These are phyloP conservation scores for Gymnarchus niloticus DNA, from an alignment of 2,113 vertebrate genomes.

Conservation along the genomic window DNA sequence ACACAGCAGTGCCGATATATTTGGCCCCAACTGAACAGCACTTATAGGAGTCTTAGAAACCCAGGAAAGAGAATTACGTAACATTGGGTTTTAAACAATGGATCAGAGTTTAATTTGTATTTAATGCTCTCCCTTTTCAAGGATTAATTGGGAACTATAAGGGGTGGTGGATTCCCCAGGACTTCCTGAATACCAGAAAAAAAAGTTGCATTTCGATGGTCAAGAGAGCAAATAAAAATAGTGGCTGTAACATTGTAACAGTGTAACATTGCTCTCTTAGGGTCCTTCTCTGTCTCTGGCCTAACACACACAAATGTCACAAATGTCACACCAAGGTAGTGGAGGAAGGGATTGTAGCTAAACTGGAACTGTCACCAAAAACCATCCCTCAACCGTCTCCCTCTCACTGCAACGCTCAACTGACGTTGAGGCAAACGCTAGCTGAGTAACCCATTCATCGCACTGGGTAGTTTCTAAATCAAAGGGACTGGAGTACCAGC, in stretches of 20 bases:
- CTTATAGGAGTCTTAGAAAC: not conserved
- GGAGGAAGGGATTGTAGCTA: not conserved
- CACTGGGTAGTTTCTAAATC: no score
- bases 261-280: not conserved
- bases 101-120: not conserved
- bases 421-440: no score
- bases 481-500: no score
- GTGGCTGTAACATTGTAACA: not conserved
- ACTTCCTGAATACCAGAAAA: not conserved
- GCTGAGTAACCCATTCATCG: no score
- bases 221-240: not conserved
- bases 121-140: not conserved
- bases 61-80: not conserved
- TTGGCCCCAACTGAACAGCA: no score
- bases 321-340: not conserved
- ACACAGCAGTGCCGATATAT: no score
- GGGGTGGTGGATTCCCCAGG: not conserved
- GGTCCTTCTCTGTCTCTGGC: no score
- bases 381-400: no score
- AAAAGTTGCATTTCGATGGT: not conserved
- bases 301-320: not conserved
- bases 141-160: not conserved
- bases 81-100: not conserved
- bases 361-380: not conserved
- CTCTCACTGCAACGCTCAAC: no score